Evolutionary conservation across 2,113 vertebrate genomes (phyloP), one percentile per base, ranked within the genome.

Genomic region (Chaenocephalus aceratus): DNA sequence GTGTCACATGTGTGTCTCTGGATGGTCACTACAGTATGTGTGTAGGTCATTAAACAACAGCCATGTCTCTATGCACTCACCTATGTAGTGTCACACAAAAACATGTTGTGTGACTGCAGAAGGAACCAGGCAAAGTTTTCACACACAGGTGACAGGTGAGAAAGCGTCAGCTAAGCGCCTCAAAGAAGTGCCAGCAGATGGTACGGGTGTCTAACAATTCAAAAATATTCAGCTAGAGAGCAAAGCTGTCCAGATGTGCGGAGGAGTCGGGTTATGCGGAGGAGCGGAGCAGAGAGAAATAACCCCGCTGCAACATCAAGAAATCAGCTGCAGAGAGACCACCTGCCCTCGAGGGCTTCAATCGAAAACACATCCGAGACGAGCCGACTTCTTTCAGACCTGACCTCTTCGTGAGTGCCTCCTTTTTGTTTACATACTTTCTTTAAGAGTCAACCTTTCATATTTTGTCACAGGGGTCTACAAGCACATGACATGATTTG

Each of bases 271-370:
- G 62, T 80, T 70, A 85, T 30, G 77, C 69, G 53, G 70, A 45
- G 36, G 18, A 75, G 75, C 58, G 14, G 54, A 62, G 69, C 2
- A 66, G 15, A 80, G 65, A 72, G 26, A 74, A 59, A 70, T 56
- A 75, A 75, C 74, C 62, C 68, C 75, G 72, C 64, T 80, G 88
- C 58, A 77, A 85, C 69, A 80, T 68, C 60, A 61, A 79, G 85
- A 74, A 79, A 85, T 75, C 69, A 75, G 62, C 82, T 85, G 79
- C 34, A 26, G 26, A 26, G 85, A 74, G 82, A 85, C 72, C 69
- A 75, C 66, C 82, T 85, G 79, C 34, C 66, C n/a, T 21, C 41
- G 10, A 18, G 54, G 11, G 58, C 71, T 23, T 69, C 52, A 75
- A 60, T 13, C 9, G 30, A 57, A 45, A 76, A 59, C 54, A 45